A percentile compares a stretch with the other conserved stretches of the same genome.
phyloP scores from a whole-genome alignment of 2,888 invertebrate genomes.

The Biston betularia region DNA sequence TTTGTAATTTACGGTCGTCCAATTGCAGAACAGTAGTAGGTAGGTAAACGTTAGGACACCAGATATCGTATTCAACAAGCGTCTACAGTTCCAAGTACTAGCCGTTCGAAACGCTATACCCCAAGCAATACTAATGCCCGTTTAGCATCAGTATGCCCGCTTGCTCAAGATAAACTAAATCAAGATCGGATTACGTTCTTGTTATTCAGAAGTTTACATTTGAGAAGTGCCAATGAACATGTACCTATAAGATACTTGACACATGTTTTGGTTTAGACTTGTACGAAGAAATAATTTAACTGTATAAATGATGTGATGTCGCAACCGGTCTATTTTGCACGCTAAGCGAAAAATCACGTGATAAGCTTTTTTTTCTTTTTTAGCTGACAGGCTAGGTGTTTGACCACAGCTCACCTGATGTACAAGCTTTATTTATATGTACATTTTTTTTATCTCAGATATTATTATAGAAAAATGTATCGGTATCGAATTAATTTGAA shows the following conservation, averaged over 20 bases:
- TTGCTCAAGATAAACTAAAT: conserved; percentile 33
- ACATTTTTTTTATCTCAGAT: too few relatives aligned
- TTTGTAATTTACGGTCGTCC: too few relatives aligned
- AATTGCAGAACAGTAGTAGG: conserved; percentile 4
- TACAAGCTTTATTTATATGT: too few relatives aligned
- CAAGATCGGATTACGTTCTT: conserved; percentile 43
- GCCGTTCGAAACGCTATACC: conserved; percentile 37
- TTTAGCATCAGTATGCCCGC: conserved; percentile 27
- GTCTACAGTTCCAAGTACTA: conserved; percentile 31
- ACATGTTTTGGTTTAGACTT: conserved; percentile 7
- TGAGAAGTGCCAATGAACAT: conserved; percentile 34
- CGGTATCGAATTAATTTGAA: too few relatives aligned
- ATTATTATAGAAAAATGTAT: too few relatives aligned
- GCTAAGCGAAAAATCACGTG: too few relatives aligned
- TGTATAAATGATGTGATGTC: too few relatives aligned
- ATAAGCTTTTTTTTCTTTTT: too few relatives aligned
- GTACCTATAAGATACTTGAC: conserved; percentile 31
- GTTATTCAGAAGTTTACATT: conserved; percentile 37
- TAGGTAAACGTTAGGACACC: conserved; percentile 13
- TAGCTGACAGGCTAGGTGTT: too few relatives aligned
- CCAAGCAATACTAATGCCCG: conserved; percentile 31
- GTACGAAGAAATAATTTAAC: neutral
- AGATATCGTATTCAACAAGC: conserved; percentile 36
- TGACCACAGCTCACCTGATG: too few relatives aligned
- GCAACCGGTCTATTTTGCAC: neutral